phyloP scores from a whole-genome alignment of 2,113 vertebrate genomes.

The Rhodinocichla rosea region DNA sequence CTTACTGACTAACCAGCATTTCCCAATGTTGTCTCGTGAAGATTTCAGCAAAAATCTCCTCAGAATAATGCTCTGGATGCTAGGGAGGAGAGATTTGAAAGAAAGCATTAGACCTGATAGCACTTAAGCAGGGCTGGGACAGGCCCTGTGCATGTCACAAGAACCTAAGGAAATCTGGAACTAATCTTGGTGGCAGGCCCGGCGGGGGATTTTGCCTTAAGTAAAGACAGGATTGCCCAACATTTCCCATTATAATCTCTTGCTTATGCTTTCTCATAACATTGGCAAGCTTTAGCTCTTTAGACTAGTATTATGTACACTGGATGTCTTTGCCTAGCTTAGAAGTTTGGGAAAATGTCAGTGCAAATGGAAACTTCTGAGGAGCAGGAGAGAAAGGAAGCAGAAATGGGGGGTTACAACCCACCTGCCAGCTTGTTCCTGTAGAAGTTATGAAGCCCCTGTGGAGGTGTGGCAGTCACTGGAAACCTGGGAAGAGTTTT shows the following conservation, averaged over 20 bases:
- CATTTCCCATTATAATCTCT: conserved; percentile 12
- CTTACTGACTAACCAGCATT: conserved; percentile 31
- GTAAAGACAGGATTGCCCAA: conserved; percentile 46
- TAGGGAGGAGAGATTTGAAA: not conserved
- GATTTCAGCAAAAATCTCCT: not conserved
- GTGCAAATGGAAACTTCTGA: not conserved
- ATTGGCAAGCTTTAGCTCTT: conserved; percentile 4
- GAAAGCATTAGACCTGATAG: not conserved
- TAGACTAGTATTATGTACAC: not conserved
- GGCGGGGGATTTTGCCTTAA: not conserved
- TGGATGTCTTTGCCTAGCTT: not conserved
- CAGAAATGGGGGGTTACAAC: not conserved
- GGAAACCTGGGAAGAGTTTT: not conserved
- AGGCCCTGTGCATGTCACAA: not conserved
- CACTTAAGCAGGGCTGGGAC: not conserved
- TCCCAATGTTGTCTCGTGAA: not conserved
- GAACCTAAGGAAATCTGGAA: conserved; percentile 42
- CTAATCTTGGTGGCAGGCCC: conserved; percentile 19
- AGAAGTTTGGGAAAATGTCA: not conserved
- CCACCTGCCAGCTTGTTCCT: not conserved
- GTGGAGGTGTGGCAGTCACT: not conserved
- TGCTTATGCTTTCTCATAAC: conserved; percentile 29
- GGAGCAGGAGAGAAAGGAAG: not conserved
- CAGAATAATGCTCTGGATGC: not conserved
- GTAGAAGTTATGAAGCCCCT: not conserved